Base-by-base conservation (phyloP, 2,888 invertebrate genomes). In the Tetheella fluctuosa region DNA sequence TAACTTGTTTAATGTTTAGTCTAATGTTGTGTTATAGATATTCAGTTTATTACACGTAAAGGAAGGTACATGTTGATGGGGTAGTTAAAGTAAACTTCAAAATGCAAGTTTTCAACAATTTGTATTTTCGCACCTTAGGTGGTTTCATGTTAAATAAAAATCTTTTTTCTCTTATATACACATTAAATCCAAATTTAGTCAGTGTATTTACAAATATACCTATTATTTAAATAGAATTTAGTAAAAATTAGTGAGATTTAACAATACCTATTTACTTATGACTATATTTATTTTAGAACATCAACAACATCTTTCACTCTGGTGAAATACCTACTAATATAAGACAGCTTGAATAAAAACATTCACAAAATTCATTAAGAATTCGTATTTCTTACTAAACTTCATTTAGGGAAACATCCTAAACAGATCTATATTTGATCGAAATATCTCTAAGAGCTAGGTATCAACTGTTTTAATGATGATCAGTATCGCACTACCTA, bases 191-290 rank as follows among this genome's bases (percentile, higher is more conserved):
- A 91, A 93, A 91, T 91, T 89, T 93, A 90, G 90, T 92, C 85
- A 83, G 93, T 93, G 93, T 93, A 93, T 93, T 93, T 93, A 93
- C 93, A 93, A 93, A 93, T 93, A 93, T 92, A 48, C 10, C 48
- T 48, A 93, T 92, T 91, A 90, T 90, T 93, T 92, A 89, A 93
- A 92, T 92, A 92, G 90, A 91, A 90, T 93, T 93, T 93, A 93
- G 93, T 93, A 93, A 93, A 91, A 90, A 92, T 92, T 92, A 92
- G 92, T 91, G 93, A 90, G 88, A 89, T 91, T 91, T 93, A 93
- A 93, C 93, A 91, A 91, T 91, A 91, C 87, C 85, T 91, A 91
- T 69, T 70, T 68, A 70, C 86, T 90, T 91, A 90, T 63, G 74
- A 82, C 85, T 90, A 91, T 74, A 72, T 84, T 86, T 85, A 86